A percentile compares a stretch with the other conserved stretches of the same genome.
Conservation (phyloP, 2,888 invertebrate genomes). For the Polietes domitor region DNA sequence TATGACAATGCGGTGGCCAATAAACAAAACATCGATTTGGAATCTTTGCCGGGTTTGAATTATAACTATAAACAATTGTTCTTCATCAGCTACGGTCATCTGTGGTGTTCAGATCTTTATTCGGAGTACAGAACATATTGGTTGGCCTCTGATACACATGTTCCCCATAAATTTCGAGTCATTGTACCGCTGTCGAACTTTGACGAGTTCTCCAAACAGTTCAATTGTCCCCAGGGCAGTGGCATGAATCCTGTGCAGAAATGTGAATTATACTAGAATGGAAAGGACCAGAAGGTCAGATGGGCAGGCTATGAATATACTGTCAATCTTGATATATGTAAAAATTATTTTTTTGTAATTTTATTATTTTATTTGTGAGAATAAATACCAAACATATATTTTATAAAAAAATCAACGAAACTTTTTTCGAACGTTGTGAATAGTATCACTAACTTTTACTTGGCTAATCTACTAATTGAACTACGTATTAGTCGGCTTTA, state of each 20-base stretch:
- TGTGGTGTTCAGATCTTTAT: conserved; percentile 75
- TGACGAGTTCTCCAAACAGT: conserved; percentile 73
- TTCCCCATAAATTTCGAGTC: conserved; percentile 72
- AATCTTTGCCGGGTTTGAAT: conserved; percentile 71
- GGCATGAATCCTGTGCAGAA: conserved; percentile 74
- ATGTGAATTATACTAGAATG: conserved; percentile 73
- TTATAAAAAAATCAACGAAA: too few relatives aligned
- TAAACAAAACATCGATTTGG: conserved; percentile 40
- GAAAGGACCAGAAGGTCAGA: too few relatives aligned
- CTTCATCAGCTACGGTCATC: conserved; percentile 76
- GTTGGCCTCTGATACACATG: conserved; percentile 69
- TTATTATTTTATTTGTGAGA: too few relatives aligned
- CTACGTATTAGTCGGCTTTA: too few relatives aligned
- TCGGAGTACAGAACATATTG: conserved; percentile 54
- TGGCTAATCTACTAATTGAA: too few relatives aligned
- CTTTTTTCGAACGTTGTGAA: too few relatives aligned
- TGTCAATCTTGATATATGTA: too few relatives aligned
- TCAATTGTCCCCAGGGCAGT: conserved; percentile 70
- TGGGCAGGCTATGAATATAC: too few relatives aligned
- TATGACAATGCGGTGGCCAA: neutral
- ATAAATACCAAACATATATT: too few relatives aligned
- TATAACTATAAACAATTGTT: conserved; percentile 75
- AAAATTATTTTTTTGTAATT: too few relatives aligned
- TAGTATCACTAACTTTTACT: too few relatives aligned
- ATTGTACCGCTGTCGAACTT: conserved; percentile 75